Conservation (phyloP, 2,113 vertebrate genomes). For the Daubentonia madagascariensis region DNA sequence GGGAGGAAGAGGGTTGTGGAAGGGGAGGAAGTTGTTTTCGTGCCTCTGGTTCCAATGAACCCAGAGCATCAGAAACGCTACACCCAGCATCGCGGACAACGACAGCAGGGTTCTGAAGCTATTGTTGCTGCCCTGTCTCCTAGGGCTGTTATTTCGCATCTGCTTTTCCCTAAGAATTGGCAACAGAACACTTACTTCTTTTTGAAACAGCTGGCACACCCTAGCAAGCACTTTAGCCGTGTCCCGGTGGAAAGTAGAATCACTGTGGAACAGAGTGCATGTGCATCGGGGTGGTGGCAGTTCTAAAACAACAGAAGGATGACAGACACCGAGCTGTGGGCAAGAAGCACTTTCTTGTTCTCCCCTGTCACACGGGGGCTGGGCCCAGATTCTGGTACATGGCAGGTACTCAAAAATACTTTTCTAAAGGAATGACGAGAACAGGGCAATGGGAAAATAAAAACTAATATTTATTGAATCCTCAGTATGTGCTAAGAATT, state of each 20-base stretch:
- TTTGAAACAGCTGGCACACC: background rate
- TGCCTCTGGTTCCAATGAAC: background rate
- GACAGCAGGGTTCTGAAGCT: background rate
- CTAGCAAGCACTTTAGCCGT: background rate
- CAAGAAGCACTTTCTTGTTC: background rate
- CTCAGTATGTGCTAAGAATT: background rate
- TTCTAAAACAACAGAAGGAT: background rate
- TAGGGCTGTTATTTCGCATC: background rate
- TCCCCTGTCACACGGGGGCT: background rate
- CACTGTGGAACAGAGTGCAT: background rate
- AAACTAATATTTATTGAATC: background rate
- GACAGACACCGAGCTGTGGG: background rate
- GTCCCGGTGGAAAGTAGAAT: background rate
- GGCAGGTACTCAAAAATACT: background rate
- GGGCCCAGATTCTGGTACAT: background rate
- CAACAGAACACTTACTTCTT: background rate
- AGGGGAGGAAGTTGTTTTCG: background rate
- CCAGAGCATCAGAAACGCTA: background rate
- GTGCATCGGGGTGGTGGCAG: background rate
- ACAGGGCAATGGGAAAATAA: background rate
- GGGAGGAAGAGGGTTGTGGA: too few species aligned
- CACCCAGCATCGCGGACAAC: background rate
- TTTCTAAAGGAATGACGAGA: background rate
- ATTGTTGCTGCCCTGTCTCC: background rate
- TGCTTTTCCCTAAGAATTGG: background rate